These are phyloP conservation scores for Phyllotreta striolata DNA, from an alignment of 2,888 invertebrate genomes.

Conservation along the genomic window DNA sequence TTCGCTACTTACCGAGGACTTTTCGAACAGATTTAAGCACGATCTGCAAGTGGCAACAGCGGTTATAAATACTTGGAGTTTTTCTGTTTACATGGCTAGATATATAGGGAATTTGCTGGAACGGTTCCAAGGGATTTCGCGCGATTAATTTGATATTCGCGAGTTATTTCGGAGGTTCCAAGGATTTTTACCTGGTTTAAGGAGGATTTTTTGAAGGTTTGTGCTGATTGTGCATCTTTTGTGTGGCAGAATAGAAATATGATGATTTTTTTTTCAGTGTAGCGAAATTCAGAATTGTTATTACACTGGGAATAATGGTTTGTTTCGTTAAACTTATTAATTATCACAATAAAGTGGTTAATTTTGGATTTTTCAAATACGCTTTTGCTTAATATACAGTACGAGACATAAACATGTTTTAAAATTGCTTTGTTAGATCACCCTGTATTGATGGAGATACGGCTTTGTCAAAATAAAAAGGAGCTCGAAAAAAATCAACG, in stretches of 20 bases:
- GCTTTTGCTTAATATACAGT: too few species aligned
- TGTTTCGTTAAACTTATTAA: too few species aligned
- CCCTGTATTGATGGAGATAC: conserved; percentile 23
- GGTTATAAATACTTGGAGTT: conserved; percentile 30
- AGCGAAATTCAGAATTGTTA: too few species aligned
- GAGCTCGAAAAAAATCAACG: conserved; percentile 17
- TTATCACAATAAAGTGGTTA: too few species aligned
- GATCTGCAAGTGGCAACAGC: conserved; percentile 17
- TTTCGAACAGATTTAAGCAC: neutral
- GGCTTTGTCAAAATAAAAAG: conserved; percentile 14
- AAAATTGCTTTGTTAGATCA: neutral
- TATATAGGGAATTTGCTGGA: conserved; percentile 39
- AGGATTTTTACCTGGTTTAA: conserved; percentile 5
- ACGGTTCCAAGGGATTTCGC: conserved; percentile 33
- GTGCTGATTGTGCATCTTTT: neutral
- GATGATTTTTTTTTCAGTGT: too few species aligned
- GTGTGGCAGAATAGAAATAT: too few species aligned
- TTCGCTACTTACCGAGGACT: neutral
- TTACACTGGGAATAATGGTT: too few species aligned
- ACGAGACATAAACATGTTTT: too few species aligned
- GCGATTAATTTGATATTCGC: conserved; percentile 27
- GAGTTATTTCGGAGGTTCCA: conserved; percentile 22
- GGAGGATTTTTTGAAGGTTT: neutral
- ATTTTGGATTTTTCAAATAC: too few species aligned
- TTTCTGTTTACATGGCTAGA: conserved; percentile 34